phyloP scores from a whole-genome alignment of 2,113 vertebrate genomes.

The Collichthys lucidus region DNA sequence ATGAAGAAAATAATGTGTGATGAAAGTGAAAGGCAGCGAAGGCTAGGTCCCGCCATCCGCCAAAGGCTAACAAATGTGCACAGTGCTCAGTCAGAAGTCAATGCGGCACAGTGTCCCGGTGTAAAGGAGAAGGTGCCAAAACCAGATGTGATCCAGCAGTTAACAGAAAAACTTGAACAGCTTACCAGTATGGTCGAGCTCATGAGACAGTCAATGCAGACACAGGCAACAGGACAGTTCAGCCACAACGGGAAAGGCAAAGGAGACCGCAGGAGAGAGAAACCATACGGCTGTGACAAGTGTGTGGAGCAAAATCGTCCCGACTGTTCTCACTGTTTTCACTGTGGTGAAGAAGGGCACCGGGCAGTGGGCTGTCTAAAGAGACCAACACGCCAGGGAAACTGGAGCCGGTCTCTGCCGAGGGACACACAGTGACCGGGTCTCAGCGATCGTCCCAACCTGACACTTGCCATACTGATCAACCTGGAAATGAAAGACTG shows the following conservation, averaged over 20 bases:
- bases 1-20: too few relatives aligned
- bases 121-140: too few relatives aligned
- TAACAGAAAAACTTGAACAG: too few relatives aligned
- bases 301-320: neutral
- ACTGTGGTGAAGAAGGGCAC: conserved; percentile 34
- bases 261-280: neutral
- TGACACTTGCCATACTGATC: neutral
- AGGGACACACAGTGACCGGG: conserved; percentile 32
- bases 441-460: conserved; percentile 5
- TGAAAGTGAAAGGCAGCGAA: too few relatives aligned
- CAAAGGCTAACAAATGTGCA: too few relatives aligned
- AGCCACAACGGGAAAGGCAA: neutral
- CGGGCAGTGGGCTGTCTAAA: conserved; percentile 42
- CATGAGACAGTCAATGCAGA: conserved; percentile 12
- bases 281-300: neutral
- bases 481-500: too few relatives aligned
- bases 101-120: too few relatives aligned
- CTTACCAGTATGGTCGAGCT: neutral
- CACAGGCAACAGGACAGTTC: neutral
- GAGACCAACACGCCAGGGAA: conserved; percentile 11
- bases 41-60: too few relatives aligned
- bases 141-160: too few relatives aligned
- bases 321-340: conserved; percentile 34
- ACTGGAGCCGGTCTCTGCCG: conserved; percentile 17
- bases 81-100: too few relatives aligned